Base-by-base conservation (phyloP, 2,797 vertebrate species). In the Natrix natrix region DNA sequence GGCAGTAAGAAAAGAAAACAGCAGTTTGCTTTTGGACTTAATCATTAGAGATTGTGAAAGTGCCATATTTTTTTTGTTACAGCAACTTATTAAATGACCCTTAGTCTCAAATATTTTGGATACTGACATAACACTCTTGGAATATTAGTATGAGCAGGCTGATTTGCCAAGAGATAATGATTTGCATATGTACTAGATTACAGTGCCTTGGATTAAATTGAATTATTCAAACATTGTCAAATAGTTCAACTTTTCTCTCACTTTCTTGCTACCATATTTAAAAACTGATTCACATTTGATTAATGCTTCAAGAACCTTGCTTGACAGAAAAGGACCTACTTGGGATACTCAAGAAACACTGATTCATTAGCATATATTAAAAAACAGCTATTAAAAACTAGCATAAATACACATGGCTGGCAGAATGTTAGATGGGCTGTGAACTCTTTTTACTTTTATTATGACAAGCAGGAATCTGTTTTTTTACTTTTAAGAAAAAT, bases 211-310 rank as follows among this genome's bases (percentile, higher is more conserved):
- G 57, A 17, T 60, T n/a, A 20, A 20, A 0, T 1, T 2, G 91
- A 93, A 94, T 55, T 89, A 3, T 92, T 37, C 56, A 56, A 43
- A 6, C 90, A 55, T 54, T 95, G 63, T 87, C 0, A 24, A n/a
- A 55, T 91, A 86, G n/a, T 89, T 88, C 52, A 14, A 56, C 3
- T 61, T 56, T 20, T 89, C 48, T 16, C 1, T 0, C 56, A 0
- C 91, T 92, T n/a, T 66, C 90, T 63, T 90, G 91, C n/a, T 3
- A 91, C 8, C 0, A 20, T 57, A 8, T 86, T 91, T 16, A 55
- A 32, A 5, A 92, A 56, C 1, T 56, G 63, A 3, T 92, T 86
- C 32, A 90, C 26, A 28, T 83, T 63, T 1, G 28, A 32, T 63
- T 37, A 22, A 86, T 56, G 60, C 13, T 63, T n/a, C 20, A 89